Evolutionary conservation across 2,113 vertebrate genomes (phyloP), one percentile per base, ranked within the genome.

Genomic region (Syrrhaptes paradoxus): DNA sequence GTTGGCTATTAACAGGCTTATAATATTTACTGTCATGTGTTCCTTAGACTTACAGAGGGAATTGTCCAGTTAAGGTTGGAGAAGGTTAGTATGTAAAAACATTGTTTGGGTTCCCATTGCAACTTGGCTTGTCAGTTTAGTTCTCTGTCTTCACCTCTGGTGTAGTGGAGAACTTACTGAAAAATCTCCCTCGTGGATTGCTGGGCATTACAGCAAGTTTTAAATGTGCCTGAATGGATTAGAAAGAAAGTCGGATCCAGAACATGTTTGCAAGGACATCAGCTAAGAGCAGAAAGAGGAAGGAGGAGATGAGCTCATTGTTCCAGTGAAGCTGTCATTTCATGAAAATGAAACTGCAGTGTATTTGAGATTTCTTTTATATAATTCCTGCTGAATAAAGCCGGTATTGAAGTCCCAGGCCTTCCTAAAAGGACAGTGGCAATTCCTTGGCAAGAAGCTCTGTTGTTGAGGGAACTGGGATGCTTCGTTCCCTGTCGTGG

Each of bases 361-460:
- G 68, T 19, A 93, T 93, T 81, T 77, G 83, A 84, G 65, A 41
- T 81, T 90, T 86, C 46, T 89, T 96, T 80, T 79, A 15, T 74
- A 34, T 89, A 3, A 12, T 55, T 89, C 29, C 28, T 87, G 72
- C 22, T 76, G 80, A 93, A 93, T 95, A 92, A 95, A 89, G 87
- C 86, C 76, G 41, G n/a, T 87, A 93, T 95, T 95, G 89, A 93
- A 84, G 61, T 75, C 51, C 17, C 46, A 46, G 38, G 54, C 72
- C 79, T 93, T 94, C 25, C 13, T 90, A 43, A 94, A 94, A 94
- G 66, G 88, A 92, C 76, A 92, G 80, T 26, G 18, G 61, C 59
- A 85, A 88, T 97, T 95, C 70, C 54, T 95, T 96, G 96, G 93
- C 95, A 90, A 75, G 84, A 75, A 85, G 26, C 66, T 81, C 0